Evolutionary conservation across 2,797 vertebrate genomes (phyloP).

Genomic region (Gila robusta): DNA sequence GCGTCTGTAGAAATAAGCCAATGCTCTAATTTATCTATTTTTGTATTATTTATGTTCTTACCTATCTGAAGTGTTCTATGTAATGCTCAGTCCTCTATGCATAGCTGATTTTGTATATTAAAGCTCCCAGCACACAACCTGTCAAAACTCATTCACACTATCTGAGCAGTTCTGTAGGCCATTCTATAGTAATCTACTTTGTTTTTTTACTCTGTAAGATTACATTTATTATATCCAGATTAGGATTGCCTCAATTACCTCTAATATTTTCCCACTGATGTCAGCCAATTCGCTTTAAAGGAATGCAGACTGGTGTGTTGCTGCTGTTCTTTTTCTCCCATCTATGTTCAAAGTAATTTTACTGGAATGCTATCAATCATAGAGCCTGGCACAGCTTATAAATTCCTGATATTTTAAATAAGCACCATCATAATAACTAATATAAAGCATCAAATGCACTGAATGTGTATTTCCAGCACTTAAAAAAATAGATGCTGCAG

Average conservation of each 20-base stretch:
- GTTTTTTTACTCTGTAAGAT: conserved; percentile 42
- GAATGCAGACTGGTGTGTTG: background rate
- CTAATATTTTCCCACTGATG: conserved; percentile 16
- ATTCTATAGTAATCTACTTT: conserved; percentile 43
- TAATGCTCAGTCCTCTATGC: conserved; percentile 40
- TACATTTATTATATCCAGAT: conserved; percentile 52
- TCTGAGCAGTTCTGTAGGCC: conserved; percentile 44
- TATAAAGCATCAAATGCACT: conserved; percentile 57
- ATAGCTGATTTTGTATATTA: conserved; percentile 23
- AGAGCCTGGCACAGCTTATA: conserved; percentile 52
- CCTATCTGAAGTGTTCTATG: conserved; percentile 28
- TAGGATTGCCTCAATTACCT: conserved; percentile 15
- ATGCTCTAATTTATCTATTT: conserved; percentile 20
- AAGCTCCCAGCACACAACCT: conserved; percentile 37
- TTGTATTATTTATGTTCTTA: conserved; percentile 21
- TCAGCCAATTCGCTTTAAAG: background rate
- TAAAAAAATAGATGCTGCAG: background rate
- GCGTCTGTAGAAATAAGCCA: conserved; percentile 43
- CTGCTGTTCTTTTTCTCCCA: background rate
- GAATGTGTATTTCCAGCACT: conserved; percentile 46
- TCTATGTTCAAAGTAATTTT: conserved; percentile 47
- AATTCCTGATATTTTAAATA: conserved; percentile 58
- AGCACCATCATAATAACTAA: conserved; percentile 57
- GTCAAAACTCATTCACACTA: conserved; percentile 49
- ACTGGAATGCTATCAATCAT: conserved; percentile 53